phyloP scores from a whole-genome alignment of 2,888 invertebrate species.

The Trichogramma evanescens region DNA sequence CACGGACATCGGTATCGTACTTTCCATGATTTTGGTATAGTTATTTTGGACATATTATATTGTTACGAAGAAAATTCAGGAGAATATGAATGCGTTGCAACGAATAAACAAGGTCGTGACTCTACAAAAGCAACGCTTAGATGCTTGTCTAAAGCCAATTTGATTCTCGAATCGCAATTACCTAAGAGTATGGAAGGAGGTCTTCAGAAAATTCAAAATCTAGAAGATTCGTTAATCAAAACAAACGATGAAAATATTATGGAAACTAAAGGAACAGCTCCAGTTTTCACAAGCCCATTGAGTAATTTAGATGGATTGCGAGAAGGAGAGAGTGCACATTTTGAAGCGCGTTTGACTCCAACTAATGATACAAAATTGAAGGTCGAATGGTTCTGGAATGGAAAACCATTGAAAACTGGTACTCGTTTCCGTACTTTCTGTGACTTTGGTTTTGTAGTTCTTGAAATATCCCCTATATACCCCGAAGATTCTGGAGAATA shows the following conservation, averaged over 20 bases:
- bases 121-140: conserved; percentile 76
- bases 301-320: conserved; percentile 79
- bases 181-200: conserved; percentile 95
- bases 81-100: conserved; percentile 86
- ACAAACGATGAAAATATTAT: conserved; percentile 65
- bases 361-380: conserved; percentile 85
- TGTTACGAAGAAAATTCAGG: conserved; percentile 96
- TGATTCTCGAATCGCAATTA: conserved; percentile 86
- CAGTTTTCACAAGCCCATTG: conserved; percentile 82
- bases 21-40: conserved; percentile 95
- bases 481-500: conserved; percentile 94
- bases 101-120: conserved; percentile 85
- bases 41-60: conserved; percentile 89
- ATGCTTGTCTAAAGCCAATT: conserved; percentile 81
- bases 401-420: conserved; percentile 79
- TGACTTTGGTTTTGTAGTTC: conserved; percentile 94
- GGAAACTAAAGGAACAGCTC: conserved; percentile 76
- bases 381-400: conserved; percentile 94
- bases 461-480: conserved; percentile 95
- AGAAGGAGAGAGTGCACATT: conserved; percentile 88
- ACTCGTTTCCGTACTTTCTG: conserved; percentile 93
- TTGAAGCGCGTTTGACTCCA: conserved; percentile 81
- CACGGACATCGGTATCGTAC: conserved; percentile 95
- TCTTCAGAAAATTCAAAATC: conserved; percentile 82
- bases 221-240: conserved; percentile 83